Conservation (phyloP, 35 echinoderm and acorn worm genomes). For the Heliocidaris erythrogramma region DNA sequence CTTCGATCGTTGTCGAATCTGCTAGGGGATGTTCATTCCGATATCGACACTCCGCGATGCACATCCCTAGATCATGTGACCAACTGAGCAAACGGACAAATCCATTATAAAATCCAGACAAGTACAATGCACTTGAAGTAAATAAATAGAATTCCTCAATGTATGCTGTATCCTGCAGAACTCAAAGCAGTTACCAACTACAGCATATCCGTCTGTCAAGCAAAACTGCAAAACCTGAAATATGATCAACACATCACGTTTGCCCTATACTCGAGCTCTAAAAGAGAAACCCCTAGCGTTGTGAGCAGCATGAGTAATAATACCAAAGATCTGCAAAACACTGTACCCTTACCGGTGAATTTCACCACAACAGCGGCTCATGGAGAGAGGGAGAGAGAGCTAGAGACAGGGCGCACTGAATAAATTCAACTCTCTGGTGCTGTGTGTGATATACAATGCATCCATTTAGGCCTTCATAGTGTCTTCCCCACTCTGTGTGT, state of each 20-base stretch:
- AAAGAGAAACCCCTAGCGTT: background rate
- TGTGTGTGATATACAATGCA: background rate
- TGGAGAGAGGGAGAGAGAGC: background rate
- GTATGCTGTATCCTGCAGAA: background rate
- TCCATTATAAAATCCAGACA: slow-evolving; percentile 6
- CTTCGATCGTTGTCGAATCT: background rate
- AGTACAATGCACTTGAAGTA: background rate
- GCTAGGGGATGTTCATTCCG: background rate
- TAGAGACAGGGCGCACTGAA: background rate
- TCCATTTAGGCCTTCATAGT: background rate
- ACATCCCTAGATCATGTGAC: background rate
- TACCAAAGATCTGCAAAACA: background rate
- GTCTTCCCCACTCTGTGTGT: background rate
- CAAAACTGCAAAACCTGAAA: background rate
- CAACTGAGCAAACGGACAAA: slow-evolving; percentile 27
- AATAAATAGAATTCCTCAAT: background rate
- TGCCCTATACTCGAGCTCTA: background rate
- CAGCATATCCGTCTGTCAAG: background rate
- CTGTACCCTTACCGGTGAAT: background rate
- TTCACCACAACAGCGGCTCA: background rate
- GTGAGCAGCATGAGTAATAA: background rate
- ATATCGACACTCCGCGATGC: background rate
- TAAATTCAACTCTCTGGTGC: background rate
- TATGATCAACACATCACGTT: slow-evolving; percentile 11
- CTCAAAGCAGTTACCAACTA: background rate